Evolutionary conservation across 2,113 vertebrate genomes (phyloP).

Genomic region (Brienomyrus brachyistius): DNA sequence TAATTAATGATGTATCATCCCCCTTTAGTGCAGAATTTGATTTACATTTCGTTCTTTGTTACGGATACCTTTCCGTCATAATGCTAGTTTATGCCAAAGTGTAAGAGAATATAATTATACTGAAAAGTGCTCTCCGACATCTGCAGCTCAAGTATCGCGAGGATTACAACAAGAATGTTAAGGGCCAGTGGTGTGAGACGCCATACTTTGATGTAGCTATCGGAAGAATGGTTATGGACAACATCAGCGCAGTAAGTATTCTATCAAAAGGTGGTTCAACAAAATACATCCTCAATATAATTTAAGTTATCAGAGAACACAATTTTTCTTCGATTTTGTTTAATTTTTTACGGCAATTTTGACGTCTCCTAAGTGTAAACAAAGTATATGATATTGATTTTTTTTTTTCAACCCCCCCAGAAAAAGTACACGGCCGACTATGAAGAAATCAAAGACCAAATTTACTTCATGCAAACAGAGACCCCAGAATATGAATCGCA

Average conservation of each 20-base stretch:
- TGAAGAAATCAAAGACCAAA: slow-evolving; percentile 87
- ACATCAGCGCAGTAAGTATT: slow-evolving; percentile 77
- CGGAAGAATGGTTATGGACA: slow-evolving; percentile 82
- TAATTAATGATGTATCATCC: background rate
- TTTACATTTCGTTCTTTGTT: background rate
- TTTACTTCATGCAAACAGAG: slow-evolving; percentile 95
- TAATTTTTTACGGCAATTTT: background rate
- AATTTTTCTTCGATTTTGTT: background rate
- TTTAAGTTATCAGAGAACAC: background rate
- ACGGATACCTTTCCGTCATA: background rate
- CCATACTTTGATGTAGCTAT: slow-evolving; percentile 87
- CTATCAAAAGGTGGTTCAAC: background rate
- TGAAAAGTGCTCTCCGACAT: background rate
- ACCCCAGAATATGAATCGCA: slow-evolving; percentile 84
- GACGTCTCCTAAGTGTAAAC: background rate
- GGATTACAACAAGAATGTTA: slow-evolving; percentile 86
- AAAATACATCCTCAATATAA: background rate
- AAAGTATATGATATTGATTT: background rate
- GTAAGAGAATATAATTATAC: background rate
- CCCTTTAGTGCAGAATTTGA: background rate
- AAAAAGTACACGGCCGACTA: slow-evolving; percentile 82
- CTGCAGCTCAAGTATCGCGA: slow-evolving; percentile 81
- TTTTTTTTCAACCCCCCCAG: slow-evolving; percentile 46
- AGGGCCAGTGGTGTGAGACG: slow-evolving; percentile 93
- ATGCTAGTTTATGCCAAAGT: background rate